Conservation (phyloP, 2,797 vertebrate genomes). For the Xenops minutus region DNA sequence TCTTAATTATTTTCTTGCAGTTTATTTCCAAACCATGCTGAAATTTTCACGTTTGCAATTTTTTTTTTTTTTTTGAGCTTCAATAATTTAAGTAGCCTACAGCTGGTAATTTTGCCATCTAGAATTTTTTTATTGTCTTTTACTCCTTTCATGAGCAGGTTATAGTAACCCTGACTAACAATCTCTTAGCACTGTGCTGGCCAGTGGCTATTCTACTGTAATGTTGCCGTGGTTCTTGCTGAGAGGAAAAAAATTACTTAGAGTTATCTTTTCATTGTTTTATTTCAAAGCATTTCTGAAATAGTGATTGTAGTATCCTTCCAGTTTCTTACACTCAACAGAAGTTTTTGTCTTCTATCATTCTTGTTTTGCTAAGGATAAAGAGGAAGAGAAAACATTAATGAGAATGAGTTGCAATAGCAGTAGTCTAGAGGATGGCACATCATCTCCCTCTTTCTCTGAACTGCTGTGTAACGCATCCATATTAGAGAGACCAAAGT, state of each 20-base stretch:
- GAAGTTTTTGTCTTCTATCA: neutral
- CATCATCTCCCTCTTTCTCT: neutral
- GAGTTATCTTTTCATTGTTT: neutral
- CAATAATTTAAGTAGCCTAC: neutral
- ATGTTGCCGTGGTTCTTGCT: neutral
- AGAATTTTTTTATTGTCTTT: neutral
- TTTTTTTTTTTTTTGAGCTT: neutral
- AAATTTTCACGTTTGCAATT: neutral
- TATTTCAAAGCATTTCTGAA: neutral
- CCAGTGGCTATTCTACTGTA: neutral
- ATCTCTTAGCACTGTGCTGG: neutral
- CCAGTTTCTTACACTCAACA: neutral
- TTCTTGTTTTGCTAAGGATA: neutral
- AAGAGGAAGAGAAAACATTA: neutral
- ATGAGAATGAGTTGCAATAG: neutral
- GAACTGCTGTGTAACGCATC: neutral
- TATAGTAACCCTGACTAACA: neutral
- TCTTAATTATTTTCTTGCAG: neutral
- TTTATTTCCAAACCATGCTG: neutral
- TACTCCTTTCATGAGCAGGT: neutral
- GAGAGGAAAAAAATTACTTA: neutral
- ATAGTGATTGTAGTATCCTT: neutral
- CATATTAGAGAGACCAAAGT: neutral
- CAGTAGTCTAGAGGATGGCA: neutral
- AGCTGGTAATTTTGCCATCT: neutral